These are phyloP conservation scores for Gambusia holbrooki DNA, from an alignment of 2,113 vertebrate species.

Conservation along the genomic window DNA sequence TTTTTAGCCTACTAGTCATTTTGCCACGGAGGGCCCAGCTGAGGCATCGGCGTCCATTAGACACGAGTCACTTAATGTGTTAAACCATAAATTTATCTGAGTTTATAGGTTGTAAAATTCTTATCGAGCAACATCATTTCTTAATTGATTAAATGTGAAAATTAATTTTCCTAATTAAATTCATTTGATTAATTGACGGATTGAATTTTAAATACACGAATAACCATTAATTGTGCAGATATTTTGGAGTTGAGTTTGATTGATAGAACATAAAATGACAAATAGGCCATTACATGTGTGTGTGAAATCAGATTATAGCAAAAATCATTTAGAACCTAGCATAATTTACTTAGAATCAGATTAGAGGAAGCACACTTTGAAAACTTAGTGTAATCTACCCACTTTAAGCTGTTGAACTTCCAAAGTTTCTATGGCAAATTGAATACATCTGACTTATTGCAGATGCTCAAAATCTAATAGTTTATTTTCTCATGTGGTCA, in stretches of 20 bases:
- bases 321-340: not conserved
- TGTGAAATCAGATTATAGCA: not conserved
- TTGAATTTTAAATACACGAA: not conserved
- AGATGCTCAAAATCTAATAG: not conserved
- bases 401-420: not conserved
- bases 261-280: not conserved
- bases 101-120: not conserved
- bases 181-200: not conserved
- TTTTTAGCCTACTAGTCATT: not conserved
- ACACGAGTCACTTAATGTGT: not conserved
- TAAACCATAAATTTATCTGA: not conserved
- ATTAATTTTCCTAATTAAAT: no score
- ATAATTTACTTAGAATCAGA: not conserved
- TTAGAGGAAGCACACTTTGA: not conserved
- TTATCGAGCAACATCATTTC: not conserved
- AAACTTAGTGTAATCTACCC: no score
- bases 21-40: not conserved
- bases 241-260: not conserved
- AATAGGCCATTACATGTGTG: not conserved
- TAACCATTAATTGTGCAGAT: not conserved
- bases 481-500: not conserved
- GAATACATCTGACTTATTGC: not conserved
- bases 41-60: not conserved
- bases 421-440: conserved; percentile 9
- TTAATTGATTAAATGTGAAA: no score